phyloP scores from a whole-genome alignment of 2,888 invertebrate genomes.

The Aromia moschata region DNA sequence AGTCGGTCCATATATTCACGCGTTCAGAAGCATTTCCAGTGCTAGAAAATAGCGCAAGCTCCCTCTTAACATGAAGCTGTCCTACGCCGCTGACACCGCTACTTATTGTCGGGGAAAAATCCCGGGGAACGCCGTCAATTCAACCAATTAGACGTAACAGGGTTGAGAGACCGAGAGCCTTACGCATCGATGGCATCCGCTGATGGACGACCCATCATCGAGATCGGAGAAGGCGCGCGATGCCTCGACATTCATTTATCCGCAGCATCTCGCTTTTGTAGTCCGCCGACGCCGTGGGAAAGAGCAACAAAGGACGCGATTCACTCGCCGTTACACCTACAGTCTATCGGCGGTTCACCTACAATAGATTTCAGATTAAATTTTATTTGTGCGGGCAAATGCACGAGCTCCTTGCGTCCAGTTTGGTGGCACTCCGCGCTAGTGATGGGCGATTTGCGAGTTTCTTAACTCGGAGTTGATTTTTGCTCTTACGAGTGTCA shows the following conservation, averaged over 20 bases:
- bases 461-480: too few relatives aligned
- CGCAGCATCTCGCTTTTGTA: constrained; percentile 35
- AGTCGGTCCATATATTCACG: too few relatives aligned
- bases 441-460: too few relatives aligned
- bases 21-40: too few relatives aligned
- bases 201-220: constrained; percentile 27
- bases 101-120: too few relatives aligned
- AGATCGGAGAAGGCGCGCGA: constrained; percentile 28
- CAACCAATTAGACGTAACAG: background rate
- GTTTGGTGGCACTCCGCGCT: too few relatives aligned
- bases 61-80: too few relatives aligned
- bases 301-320: constrained; percentile 34
- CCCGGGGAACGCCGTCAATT: background rate
- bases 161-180: background rate
- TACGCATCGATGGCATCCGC: constrained; percentile 29
- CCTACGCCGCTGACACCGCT: too few relatives aligned
- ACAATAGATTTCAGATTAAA: constrained; percentile 17
- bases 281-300: constrained; percentile 43
- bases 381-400: constrained; percentile 9
- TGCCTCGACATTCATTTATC: constrained; percentile 38
- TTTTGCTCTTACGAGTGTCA: too few relatives aligned
- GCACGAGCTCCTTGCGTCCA: too few relatives aligned
- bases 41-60: too few relatives aligned
- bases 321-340: constrained; percentile 22
- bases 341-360: constrained; percentile 9